phyloP scores from a whole-genome alignment of 1,140 invertebrate genomes.

The Meloidogyne chitwoodi region DNA sequence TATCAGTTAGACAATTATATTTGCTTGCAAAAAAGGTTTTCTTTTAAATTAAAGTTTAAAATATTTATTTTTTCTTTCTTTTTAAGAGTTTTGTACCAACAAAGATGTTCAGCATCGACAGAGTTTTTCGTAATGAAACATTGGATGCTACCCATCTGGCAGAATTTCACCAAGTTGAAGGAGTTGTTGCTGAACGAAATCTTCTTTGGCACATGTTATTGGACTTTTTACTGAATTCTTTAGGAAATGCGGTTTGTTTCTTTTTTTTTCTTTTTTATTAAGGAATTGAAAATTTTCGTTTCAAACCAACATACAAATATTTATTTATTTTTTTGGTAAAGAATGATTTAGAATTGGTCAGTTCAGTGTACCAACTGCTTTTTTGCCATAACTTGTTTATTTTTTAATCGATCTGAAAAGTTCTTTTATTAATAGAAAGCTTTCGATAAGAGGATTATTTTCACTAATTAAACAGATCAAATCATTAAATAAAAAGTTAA shows the following conservation, averaged over 20 bases:
- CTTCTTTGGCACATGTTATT: conserved; percentile 89
- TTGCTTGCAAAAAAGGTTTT: conserved; percentile 69
- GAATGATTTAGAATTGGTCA: conserved; percentile 83
- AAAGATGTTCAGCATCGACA: conserved; percentile 96
- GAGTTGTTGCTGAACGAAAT: conserved; percentile 84
- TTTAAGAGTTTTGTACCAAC: conserved; percentile 74
- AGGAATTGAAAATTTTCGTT: conserved; percentile 68
- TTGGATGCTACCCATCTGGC: conserved; percentile 97
- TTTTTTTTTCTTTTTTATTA: conserved; percentile 1
- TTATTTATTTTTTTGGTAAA: conserved; percentile 91
- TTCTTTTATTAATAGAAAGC: too few species aligned
- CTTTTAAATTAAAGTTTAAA: not conserved
- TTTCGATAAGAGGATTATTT: too few species aligned
- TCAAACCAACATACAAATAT: conserved; percentile 99
- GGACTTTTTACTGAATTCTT: conserved; percentile 87
- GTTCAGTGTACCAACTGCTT: conserved; percentile 77
- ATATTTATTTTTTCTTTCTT: not conserved
- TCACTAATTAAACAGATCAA: too few species aligned
- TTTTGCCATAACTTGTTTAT: too few species aligned
- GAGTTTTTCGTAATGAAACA: conserved; percentile 97
- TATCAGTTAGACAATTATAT: conserved; percentile 90
- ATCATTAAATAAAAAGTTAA: too few species aligned
- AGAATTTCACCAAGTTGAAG: conserved; percentile 94
- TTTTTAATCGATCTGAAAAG: too few species aligned
- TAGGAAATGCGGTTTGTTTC: conserved; percentile 73